Conservation (phyloP, 2,888 invertebrate genomes). For the Oligia strigilis region DNA sequence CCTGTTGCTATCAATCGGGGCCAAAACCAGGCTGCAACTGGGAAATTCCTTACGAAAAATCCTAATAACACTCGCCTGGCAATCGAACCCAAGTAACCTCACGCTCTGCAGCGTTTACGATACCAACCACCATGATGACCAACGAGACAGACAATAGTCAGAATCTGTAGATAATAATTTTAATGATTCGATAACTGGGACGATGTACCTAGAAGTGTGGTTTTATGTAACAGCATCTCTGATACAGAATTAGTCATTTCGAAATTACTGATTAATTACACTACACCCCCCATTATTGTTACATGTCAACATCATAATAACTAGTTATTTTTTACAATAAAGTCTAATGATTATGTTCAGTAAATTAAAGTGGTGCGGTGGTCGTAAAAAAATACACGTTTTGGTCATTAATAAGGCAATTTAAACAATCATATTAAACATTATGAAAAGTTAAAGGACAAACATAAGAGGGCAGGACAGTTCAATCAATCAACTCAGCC, state of each 20-base stretch:
- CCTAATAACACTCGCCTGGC: not conserved
- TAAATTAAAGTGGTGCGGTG: not conserved
- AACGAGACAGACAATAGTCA: not conserved
- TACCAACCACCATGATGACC: not conserved
- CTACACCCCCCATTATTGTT: not conserved
- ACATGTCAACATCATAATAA: not conserved
- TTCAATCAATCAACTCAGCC: no score
- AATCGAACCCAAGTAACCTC: no score
- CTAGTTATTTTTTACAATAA: not conserved
- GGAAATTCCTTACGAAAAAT: not conserved
- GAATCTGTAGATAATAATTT: not conserved
- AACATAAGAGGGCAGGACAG: not conserved
- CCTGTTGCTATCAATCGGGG: not conserved
- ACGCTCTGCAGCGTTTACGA: no score
- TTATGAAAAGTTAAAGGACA: not conserved
- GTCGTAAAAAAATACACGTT: not conserved
- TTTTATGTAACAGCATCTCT: not conserved
- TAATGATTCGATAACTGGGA: not conserved
- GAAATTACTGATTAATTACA: not conserved
- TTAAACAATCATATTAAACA: no score
- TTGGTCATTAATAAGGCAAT: not conserved
- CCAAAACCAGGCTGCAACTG: not conserved
- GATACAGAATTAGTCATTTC: not conserved
- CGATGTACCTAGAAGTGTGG: not conserved
- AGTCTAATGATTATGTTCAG: conserved; percentile 2